Evolutionary conservation across 2,888 invertebrate genomes (phyloP), one percentile per base, ranked within the genome.

Genomic region (Nomada goodeniana): DNA sequence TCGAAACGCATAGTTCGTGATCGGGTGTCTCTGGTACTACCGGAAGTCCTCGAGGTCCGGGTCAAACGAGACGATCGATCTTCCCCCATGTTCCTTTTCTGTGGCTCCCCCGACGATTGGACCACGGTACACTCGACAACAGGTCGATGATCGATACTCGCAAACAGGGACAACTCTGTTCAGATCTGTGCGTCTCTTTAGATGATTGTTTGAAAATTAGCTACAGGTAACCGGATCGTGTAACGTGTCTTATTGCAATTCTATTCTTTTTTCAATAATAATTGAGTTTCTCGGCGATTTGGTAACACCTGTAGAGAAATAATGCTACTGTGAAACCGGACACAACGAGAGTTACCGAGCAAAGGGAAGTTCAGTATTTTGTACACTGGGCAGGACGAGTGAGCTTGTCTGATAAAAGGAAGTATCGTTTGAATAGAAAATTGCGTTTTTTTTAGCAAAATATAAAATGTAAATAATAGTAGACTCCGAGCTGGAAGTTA

Each of bases 11-110:
- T 61, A 61, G 57, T 15, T 0, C 20, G 29, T 53, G 55, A 44
- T n/a, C 64, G 71, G 36, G 20, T 50, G 29, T 18, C 11, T 29
- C 47, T 18, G 63, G 29, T 55, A 26, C 50, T 57, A 53, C 55
- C 76, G 50, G 50, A 65, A 65, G 36, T 53, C 23, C 36, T 69
- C 60, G 57, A 73, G 36, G 18, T 44, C 47, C 42, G 52, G 13
- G 15, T 36, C 71, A 53, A 63, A n/a, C 55, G 52, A 36, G 36
- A 53, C 23, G 15, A 23, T 60, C 76, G 65, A 20, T 36, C 53
- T 64, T 65, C 52, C 18, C 53, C 59, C 70, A 80, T 76, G 82
- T 82, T 82, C 82, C 80, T 82, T 53, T 69, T 59, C 69, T 61
- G 72, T 42, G 70, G 60, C 60, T 57, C 80, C 72, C 61, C 26